These are phyloP conservation scores for Neotragus moschatus DNA, from an alignment of 2,113 vertebrate species.

Conservation along the genomic window DNA sequence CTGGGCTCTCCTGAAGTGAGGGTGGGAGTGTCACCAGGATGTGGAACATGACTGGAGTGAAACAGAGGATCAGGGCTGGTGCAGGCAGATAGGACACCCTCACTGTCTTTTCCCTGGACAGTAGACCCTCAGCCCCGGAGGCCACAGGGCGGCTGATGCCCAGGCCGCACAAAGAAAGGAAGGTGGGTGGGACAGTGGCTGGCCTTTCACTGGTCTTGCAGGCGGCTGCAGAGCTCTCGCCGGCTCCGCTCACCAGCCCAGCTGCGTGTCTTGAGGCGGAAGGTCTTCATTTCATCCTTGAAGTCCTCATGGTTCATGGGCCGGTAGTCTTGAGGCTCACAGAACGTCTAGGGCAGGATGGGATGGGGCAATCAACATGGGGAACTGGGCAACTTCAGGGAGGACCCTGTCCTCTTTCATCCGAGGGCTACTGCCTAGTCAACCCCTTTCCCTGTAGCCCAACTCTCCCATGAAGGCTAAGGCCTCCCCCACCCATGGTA, in stretches of 20 bases:
- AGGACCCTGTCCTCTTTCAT: neutral
- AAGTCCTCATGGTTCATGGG: slow-evolving; percentile 93
- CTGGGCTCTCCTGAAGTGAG: neutral
- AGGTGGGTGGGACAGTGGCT: neutral
- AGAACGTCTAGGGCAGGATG: slow-evolving; percentile 78
- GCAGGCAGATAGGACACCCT: neutral
- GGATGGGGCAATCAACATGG: neutral
- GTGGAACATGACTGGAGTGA: neutral
- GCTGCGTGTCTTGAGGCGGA: slow-evolving; percentile 89
- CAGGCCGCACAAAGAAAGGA: neutral
- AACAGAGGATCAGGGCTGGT: neutral
- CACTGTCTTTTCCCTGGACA: neutral
- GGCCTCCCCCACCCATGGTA: slow-evolving; percentile 48
- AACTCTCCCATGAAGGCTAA: neutral
- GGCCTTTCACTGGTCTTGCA: slow-evolving; percentile 84
- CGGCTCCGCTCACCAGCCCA: slow-evolving; percentile 93
- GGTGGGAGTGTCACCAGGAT: neutral
- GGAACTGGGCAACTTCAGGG: too few species aligned
- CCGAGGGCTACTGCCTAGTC: neutral
- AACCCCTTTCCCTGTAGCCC: neutral
- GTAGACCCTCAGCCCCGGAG: neutral
- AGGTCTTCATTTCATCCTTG: slow-evolving; percentile 89
- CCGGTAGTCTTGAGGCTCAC: slow-evolving; percentile 90
- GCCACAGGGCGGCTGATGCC: neutral
- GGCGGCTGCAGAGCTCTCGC: slow-evolving; percentile 88